Base-by-base conservation (phyloP, 2,113 vertebrate genomes). In the Pelecanoides urinatrix region DNA sequence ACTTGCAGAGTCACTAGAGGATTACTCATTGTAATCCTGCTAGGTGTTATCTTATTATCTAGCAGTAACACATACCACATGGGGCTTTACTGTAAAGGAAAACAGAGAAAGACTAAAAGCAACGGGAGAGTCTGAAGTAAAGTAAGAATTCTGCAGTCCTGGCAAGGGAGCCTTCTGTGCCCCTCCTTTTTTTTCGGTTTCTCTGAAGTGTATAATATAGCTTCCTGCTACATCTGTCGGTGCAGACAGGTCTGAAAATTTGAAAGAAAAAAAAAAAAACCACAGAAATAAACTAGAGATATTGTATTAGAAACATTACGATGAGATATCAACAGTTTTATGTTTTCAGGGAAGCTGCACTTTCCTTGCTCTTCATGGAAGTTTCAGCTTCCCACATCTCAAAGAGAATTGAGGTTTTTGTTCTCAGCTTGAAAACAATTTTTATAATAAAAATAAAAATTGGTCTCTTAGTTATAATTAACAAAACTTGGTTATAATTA, bases 21-120 rank as follows among this genome's bases (percentile, higher is more conserved):
- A 87, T 92, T 83, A 84, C 56, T 89, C 56, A 53, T 36, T 88
- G 73, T 95, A 91, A 85, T 89, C 80, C 56, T 87, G 22, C 34
- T 78, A 59, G 45, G 40, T 78, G 22, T 89, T 94, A 90, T 92
- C 76, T 72, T 86, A 87, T 89, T 92, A 92, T 88, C 81, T 86
- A 7, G 42, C 73, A 76, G 73, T 82, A 89, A 49, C 52, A 78
- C 15, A 52, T 13, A 25, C 77, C 70, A 62, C 53, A 38, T 61
- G 40, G 73, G 71, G 44, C 45, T 93, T 93, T 44, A 42, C 34
- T 81, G 56, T 56, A 75, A 72, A 86, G 66, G 14, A 72, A 84
- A 80, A 85, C 13, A 53, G 80, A 66, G 47, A 32, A 91, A 81
- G 53, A 52, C 44, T 71, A 13, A 88, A 88, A 80, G 72, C 55